These are phyloP conservation scores for Nyctibius grandis DNA, from an alignment of 2,797 vertebrate species.

Conservation along the genomic window DNA sequence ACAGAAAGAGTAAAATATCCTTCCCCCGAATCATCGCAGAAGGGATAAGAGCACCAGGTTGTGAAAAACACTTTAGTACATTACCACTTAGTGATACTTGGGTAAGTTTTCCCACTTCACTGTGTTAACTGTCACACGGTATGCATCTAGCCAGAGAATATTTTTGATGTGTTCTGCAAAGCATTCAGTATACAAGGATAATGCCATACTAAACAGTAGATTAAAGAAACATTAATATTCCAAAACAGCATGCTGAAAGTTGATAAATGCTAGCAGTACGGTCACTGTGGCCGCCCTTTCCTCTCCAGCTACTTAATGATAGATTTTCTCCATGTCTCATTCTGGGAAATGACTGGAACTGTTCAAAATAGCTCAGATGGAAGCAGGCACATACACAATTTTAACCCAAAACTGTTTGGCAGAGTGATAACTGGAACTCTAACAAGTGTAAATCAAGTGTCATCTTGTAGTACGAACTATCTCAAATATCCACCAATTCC, in stretches of 20 bases:
- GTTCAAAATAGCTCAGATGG: not conserved
- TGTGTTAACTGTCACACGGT: not conserved
- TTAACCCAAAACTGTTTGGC: not conserved
- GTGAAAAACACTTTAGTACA: not conserved
- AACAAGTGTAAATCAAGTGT: not conserved
- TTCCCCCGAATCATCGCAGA: not conserved
- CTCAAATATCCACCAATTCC: not conserved
- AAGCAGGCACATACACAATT: not conserved
- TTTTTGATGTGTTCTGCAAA: not conserved
- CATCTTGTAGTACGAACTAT: fast-evolving
- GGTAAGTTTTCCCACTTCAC: not conserved
- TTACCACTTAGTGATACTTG: not conserved
- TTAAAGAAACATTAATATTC: slow-evolving; percentile 1
- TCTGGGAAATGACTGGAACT: not conserved
- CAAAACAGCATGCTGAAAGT: not conserved
- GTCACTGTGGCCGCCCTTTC: not conserved
- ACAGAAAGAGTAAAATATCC: not conserved
- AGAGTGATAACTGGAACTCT: not conserved
- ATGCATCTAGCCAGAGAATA: not conserved
- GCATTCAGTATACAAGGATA: not conserved
- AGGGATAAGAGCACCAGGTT: not conserved
- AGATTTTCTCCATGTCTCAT: not conserved
- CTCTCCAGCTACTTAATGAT: not conserved
- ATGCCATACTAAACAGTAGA: not conserved
- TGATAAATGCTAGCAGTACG: not conserved